phyloP scores from a whole-genome alignment of 2,797 vertebrate genomes.

The Rousettus madagascariensis region DNA sequence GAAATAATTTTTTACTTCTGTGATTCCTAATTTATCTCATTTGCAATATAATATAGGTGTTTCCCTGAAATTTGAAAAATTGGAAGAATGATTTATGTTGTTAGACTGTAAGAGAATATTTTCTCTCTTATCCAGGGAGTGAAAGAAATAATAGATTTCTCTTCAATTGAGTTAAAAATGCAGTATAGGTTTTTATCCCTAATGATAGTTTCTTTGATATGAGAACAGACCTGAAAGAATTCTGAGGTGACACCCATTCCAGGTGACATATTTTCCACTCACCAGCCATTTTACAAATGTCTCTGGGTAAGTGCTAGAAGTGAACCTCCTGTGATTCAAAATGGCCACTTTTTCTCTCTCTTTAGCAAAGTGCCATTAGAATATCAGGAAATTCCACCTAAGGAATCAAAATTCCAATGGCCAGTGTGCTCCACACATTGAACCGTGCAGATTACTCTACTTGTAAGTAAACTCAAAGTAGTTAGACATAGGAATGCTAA shows the following conservation, averaged over 20 bases:
- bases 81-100: conserved; percentile 23
- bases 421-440: background rate
- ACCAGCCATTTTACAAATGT: background rate
- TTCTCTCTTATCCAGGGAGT: conserved; percentile 32
- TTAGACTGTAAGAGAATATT: conserved; percentile 38
- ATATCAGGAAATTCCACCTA: background rate
- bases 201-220: conserved; percentile 66
- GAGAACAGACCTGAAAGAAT: conserved; percentile 58
- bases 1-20: background rate
- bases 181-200: background rate
- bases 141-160: conserved; percentile 52
- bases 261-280: background rate
- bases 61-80: background rate
- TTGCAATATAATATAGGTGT: background rate
- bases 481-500: background rate
- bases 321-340: conserved; percentile 21
- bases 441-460: background rate
- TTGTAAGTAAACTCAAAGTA: background rate
- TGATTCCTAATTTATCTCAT: conserved; percentile 16
- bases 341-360: background rate
- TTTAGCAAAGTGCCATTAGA: background rate
- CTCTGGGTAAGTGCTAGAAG: background rate
- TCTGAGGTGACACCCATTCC: conserved; percentile 16
- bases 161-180: conserved; percentile 65
- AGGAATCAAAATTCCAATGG: background rate